A percentile compares a stretch with the other conserved stretches of the same genome.
These are phyloP conservation scores for Lycaon pictus DNA, from an alignment of 2,113 vertebrate genomes.

Conservation along the genomic window DNA sequence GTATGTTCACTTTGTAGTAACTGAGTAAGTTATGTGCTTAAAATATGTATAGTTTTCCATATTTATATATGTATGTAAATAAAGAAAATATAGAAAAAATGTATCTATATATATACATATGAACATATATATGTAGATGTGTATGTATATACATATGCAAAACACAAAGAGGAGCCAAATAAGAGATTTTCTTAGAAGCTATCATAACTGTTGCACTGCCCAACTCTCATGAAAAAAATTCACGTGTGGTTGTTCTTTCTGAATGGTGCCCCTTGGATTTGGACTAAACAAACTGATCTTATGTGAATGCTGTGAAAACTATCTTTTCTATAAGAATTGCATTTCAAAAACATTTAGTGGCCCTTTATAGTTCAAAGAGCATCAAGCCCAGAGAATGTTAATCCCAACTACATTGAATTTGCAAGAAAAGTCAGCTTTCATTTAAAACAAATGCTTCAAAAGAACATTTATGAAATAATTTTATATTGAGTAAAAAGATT, in stretches of 20 bases:
- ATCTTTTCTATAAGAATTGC: not conserved
- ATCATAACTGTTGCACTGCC: not conserved
- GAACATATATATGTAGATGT: not conserved
- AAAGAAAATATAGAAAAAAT: not conserved
- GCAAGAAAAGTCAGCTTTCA: slow-evolving; percentile 15
- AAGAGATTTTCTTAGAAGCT: not conserved
- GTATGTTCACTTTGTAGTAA: not conserved
- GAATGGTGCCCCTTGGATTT: not conserved
- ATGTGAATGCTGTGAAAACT: not conserved
- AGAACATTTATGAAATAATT: not conserved
- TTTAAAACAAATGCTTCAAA: not conserved
- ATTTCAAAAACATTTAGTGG: not conserved
- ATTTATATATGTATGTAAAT: not conserved
- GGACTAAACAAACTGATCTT: not conserved
- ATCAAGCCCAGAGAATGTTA: not conserved
- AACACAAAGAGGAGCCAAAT: not conserved
- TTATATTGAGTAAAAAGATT: slow-evolving; percentile 23
- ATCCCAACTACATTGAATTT: not conserved
- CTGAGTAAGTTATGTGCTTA: not conserved
- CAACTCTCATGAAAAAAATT: not conserved
- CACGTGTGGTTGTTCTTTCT: not conserved
- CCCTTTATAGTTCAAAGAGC: not conserved
- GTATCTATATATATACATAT: not conserved
- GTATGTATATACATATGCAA: not conserved
- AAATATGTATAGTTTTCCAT: not conserved